Percentiles rank a stretch among this genome's conserved stretches.
These are phyloP conservation scores for Mystacides longicornis DNA, from an alignment of 2,888 invertebrate species.

Conservation along the genomic window DNA sequence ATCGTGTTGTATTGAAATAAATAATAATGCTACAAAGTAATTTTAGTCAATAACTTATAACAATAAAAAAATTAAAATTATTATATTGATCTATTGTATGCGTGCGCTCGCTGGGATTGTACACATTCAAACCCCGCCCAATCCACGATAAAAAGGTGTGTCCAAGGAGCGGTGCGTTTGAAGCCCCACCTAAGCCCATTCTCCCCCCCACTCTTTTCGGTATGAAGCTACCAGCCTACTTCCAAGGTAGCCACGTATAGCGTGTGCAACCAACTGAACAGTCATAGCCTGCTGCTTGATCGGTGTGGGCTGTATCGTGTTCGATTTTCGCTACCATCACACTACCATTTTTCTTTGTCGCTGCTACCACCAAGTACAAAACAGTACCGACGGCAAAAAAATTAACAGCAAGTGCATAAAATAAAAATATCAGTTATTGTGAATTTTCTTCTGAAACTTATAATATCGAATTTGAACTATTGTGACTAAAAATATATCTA, in stretches of 20 bases:
- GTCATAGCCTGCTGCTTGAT: constrained; percentile 1
- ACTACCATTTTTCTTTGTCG: background rate
- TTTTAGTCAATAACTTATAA: background rate
- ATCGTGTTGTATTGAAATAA: background rate
- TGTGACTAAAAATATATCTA: too few species aligned
- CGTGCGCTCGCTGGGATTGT: constrained; percentile 3
- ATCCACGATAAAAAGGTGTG: constrained; percentile 35
- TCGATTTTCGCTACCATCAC: background rate
- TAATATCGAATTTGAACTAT: background rate
- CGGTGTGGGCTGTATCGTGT: background rate
- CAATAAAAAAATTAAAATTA: background rate
- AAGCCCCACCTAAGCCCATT: constrained; percentile 1
- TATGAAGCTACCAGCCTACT: constrained; percentile 6
- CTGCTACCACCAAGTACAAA: background rate
- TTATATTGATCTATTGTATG: background rate
- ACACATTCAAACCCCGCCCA: constrained; percentile 41
- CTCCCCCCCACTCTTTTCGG: background rate
- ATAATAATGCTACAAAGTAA: background rate
- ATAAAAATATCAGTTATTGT: too few species aligned
- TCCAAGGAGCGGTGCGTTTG: constrained; percentile 38
- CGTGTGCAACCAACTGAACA: background rate
- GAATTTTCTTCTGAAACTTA: background rate
- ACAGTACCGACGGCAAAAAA: constrained; percentile 2
- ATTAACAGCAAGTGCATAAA: background rate
- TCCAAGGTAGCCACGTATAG: background rate